Percentiles rank a stretch among this genome's conserved stretches.
Evolutionary conservation across 1,140 invertebrate genomes (phyloP).

Genomic region (Globodera rostochiensis): DNA sequence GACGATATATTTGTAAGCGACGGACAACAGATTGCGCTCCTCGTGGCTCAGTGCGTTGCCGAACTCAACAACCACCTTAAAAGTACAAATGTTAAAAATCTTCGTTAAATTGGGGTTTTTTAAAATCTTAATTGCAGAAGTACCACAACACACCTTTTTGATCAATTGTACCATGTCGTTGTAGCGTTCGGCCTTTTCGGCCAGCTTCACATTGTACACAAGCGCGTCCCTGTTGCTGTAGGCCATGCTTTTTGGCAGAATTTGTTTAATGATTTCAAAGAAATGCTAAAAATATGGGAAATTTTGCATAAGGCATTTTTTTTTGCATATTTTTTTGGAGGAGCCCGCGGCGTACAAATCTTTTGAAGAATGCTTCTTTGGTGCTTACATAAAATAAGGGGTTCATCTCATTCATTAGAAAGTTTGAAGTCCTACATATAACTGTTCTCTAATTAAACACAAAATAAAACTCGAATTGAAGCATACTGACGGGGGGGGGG

Average conservation of each 20-base stretch:
- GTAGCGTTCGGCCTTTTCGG: slow-evolving; percentile 79
- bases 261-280: too few species aligned
- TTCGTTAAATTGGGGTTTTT: slow-evolving; percentile 54
- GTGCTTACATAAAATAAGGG: too few species aligned
- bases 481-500: too few species aligned
- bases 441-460: too few species aligned
- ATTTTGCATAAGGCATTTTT: too few species aligned
- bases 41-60: slow-evolving; percentile 87
- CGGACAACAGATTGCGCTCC: slow-evolving; percentile 93
- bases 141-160: slow-evolving; percentile 77
- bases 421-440: too few species aligned
- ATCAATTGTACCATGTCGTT: slow-evolving; percentile 80
- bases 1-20: slow-evolving; percentile 98
- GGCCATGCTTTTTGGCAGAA: slow-evolving; percentile 30
- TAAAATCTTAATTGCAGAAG: not conserved
- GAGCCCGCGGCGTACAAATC: too few species aligned
- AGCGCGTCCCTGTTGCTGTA: slow-evolving; percentile 87
- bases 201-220: slow-evolving; percentile 97
- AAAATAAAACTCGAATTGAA: too few species aligned
- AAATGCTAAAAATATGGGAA: too few species aligned
- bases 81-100: slow-evolving; percentile 16
- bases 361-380: too few species aligned
- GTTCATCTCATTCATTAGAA: too few species aligned
- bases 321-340: too few species aligned
- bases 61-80: slow-evolving; percentile 78